Evolutionary conservation across 2,888 invertebrate genomes (phyloP), one percentile per base, ranked within the genome.

Genomic region (Macrosoma leucophasiata): DNA sequence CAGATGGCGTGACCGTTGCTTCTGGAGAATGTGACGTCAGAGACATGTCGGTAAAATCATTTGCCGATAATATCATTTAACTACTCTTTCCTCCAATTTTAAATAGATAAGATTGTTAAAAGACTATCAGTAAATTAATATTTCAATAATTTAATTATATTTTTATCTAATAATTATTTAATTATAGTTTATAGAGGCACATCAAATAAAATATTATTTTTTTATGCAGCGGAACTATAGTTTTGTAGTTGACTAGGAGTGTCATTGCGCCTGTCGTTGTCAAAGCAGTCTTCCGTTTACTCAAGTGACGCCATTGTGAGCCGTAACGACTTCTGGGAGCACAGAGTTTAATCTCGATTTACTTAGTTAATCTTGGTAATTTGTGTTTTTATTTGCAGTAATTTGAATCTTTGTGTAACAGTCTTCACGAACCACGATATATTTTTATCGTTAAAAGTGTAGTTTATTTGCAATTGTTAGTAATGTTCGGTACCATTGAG

Each of bases 291-390:
- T 76, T 77, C 78, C 78, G 78, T 69, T 82, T 79, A 69, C 70
- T 73, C 74, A 84, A 88, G 86, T 88, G 90, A 91, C 91, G 91
- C 91, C 91, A 91, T 92, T 91, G 91, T 91, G 90, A 89, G 86
- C 91, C 89, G 87, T 91, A 91, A 89, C 90, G 90, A 90, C 91
- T 90, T 87, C 82, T 70, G 61, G 62, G 70, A 74, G 77, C 81
- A 81, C 84, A 79, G 81, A 87, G 87, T 87, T 86, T 79, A 86
- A 90, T 90, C 91, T 81, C 74, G 69, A 82, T 87, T 87, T 90
- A 87, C 88, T 87, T 81, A 84, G 72, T 86, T 87, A 87, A 90
- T 90, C 90, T 78, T 70, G 75, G 75, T 79, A 81, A 79, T 60
- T 66, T 61, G 66, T 64, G 50, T 45, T 61, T 59, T 52, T 52